Evolutionary conservation across 2,113 vertebrate species (phyloP).

Genomic region (Gnathonemus longibarbis): DNA sequence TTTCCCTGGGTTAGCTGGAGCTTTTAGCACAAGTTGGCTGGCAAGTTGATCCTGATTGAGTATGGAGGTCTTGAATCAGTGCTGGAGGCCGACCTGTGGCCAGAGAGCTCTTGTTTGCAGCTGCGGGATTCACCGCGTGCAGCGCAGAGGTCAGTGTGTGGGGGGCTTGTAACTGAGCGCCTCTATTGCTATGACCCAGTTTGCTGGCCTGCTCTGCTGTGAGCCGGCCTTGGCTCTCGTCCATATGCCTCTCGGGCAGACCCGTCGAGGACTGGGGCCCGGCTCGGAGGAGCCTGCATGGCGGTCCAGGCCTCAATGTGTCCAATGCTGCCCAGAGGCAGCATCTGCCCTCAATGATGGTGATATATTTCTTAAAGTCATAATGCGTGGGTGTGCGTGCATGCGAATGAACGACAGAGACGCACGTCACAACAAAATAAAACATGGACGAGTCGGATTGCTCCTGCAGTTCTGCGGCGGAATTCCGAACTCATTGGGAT

Average conservation of each 20-base stretch:
- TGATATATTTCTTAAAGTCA: background rate
- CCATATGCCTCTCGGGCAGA: background rate
- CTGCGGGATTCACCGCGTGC: background rate
- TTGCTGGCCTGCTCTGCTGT: background rate
- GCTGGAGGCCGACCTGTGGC: background rate
- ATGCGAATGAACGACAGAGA: background rate
- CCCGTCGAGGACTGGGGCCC: background rate
- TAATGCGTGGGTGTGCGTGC: background rate
- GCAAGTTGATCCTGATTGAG: background rate
- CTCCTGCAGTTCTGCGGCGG: background rate
- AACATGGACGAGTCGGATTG: background rate
- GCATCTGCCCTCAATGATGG: background rate
- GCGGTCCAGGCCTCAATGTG: background rate
- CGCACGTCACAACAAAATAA: background rate
- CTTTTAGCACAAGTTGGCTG: background rate
- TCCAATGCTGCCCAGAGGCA: background rate
- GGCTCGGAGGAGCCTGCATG: background rate
- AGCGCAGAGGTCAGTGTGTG: background rate
- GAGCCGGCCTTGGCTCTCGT: background rate
- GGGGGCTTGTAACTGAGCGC: background rate
- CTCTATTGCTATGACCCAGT: background rate
- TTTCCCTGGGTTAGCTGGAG: background rate
- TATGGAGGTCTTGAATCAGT: background rate
- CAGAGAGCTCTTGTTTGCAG: background rate
- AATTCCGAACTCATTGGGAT: background rate